A percentile compares a stretch with the other conserved stretches of the same genome.
These are phyloP conservation scores for Hucho hucho DNA, from an alignment of 2,113 vertebrate species.

Conservation along the genomic window DNA sequence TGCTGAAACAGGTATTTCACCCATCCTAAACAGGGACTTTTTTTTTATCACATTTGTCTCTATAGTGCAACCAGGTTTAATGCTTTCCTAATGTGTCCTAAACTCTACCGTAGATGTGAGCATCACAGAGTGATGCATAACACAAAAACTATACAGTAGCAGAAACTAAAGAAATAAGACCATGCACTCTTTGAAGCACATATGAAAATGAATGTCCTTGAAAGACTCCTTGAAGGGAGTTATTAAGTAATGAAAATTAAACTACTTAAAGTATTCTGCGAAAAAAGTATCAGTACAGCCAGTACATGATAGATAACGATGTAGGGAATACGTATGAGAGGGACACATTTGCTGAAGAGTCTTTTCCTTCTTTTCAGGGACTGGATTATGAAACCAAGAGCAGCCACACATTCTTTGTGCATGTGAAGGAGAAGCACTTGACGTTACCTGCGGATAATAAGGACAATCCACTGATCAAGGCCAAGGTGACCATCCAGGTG, in stretches of 20 bases:
- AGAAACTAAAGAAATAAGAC: neutral
- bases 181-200: too few species aligned
- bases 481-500: constrained; percentile 75
- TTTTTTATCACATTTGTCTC: neutral
- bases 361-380: constrained; percentile 64
- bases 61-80: neutral
- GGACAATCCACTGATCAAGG: constrained; percentile 14
- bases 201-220: too few species aligned
- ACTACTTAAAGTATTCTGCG: neutral
- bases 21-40: neutral
- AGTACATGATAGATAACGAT: neutral
- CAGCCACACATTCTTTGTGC: constrained; percentile 52
- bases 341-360: neutral
- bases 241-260: neutral
- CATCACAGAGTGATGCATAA: neutral
- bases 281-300: neutral
- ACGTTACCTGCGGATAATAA: constrained; percentile 47
- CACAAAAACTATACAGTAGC: neutral
- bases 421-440: constrained; percentile 54
- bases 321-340: neutral
- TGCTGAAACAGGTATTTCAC: constrained; percentile 81
- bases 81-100: neutral
- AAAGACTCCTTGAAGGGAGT: too few species aligned
- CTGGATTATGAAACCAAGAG: constrained; percentile 82
- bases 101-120: neutral